Evolutionary conservation across 2,797 vertebrate species (phyloP), one percentile per base, ranked within the genome.

Genomic region (Neosalanx taihuensis): DNA sequence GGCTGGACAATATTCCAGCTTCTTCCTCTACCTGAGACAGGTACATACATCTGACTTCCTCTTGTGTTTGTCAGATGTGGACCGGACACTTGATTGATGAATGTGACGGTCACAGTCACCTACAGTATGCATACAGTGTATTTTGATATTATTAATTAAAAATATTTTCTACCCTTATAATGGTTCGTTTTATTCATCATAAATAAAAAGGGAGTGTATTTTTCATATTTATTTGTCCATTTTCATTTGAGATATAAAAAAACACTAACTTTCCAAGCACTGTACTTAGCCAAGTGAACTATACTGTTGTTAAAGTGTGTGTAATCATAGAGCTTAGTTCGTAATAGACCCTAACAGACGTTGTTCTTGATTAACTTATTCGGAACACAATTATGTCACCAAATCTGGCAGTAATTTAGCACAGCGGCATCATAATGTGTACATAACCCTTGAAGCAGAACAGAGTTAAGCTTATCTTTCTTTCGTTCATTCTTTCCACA

Each of bases 1-100:
- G 83, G 95, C 96, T 7, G 96, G 97, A 41, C 97, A 98, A 69
- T 98, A 98, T 90, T 98, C 97, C 73, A 98, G 96, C 83, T 98
- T 98, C 90, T 98, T 98, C 88, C 93, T 98, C 31, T 98, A 98
- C 86, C 91, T 98, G 72, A 88, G 94, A 86, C 96, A 98, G 94
- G 96, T 98, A 77, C 53, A 31, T 30, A n/a, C 29, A 7, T 7
- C 3, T 17, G 6, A 1, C 51, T 17, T 56, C 51, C 51, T n/a
- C 18, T n/a, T 56, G 5, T 9, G 51, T 17, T n/a, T 17, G 18
- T 56, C 51, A 17, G 15, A 17, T 56, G n/a, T 12, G 10, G 41
- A 46, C 41, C 3, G 41, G 41, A 46, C 2, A 46, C 10, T 46
- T 46, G 41, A 46, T 46, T 46, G 23, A 26, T 46, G 41, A 13